These are phyloP conservation scores for Mesorhabditis spiculigera DNA, from an alignment of 2,888 invertebrate species.

Conservation along the genomic window DNA sequence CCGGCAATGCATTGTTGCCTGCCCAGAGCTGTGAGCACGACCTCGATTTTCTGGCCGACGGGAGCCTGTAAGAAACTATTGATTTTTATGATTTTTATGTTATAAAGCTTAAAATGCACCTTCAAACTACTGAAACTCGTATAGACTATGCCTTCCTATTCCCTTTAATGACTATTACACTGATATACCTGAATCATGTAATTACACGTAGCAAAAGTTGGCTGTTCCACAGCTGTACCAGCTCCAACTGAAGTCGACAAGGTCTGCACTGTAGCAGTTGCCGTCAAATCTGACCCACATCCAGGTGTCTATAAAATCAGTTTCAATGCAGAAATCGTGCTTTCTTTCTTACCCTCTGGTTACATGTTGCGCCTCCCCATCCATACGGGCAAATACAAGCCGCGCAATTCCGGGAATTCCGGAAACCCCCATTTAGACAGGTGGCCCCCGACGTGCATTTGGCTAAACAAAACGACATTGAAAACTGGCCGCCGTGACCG, in stretches of 20 bases:
- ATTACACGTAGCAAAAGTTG: background rate
- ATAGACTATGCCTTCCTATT: too few relatives aligned
- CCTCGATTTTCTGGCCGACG: too few relatives aligned
- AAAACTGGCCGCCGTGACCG: background rate
- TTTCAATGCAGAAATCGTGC: background rate
- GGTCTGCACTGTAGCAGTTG: conserved; percentile 1
- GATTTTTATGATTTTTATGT: too few relatives aligned
- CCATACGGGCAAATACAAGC: conserved; percentile 51
- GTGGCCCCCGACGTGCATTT: conserved; percentile 15
- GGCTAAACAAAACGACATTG: background rate
- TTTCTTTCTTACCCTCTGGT: conserved; percentile 21
- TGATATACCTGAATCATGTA: conserved; percentile 11
- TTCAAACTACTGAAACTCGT: too few relatives aligned
- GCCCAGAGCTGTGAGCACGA: too few relatives aligned
- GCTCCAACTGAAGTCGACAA: background rate
- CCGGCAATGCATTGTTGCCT: too few relatives aligned
- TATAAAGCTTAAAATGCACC: too few relatives aligned
- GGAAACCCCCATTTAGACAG: conserved; percentile 49
- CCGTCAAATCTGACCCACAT: background rate
- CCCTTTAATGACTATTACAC: background rate
- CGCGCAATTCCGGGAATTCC: conserved; percentile 37
- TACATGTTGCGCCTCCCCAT: conserved; percentile 39
- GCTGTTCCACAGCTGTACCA: background rate
- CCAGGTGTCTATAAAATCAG: conserved; percentile 7
- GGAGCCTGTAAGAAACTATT: too few relatives aligned